Evolutionary conservation across 2,113 vertebrate genomes (phyloP), one percentile per base, ranked within the genome.

Genomic region (Hippoglossus stenolepis): DNA sequence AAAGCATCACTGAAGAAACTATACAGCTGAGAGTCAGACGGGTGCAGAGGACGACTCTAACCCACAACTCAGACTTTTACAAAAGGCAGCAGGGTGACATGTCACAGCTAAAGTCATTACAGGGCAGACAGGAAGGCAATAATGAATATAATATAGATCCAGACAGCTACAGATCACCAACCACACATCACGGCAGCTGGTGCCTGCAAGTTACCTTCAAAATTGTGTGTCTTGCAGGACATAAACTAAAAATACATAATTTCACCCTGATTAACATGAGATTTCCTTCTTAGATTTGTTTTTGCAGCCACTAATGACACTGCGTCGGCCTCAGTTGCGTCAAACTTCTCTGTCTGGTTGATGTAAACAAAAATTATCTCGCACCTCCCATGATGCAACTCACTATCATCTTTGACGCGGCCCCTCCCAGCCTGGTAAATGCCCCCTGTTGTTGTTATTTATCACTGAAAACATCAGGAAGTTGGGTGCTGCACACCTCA

Each of bases 1-100:
- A 49, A 73, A 21, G 28, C 21, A 65, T 74, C 17, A 62, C 24
- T 56, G n/a, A 57, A 57, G 12, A 67, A 9, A 31, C 60, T 59
- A 60, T 14, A 14, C 45, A 47, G 47, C 47, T 54, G 51, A n/a
- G 47, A 51, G 47, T 47, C 45, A 47, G 45, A 47, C 8, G 65
- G 31, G 51, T 18, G 4, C 24, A 24, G 62, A 72, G 65, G 62
- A 61, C 11, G 45, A 60, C 47, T 51, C 47, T 6, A 51, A 51
- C 47, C 47, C 57, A 23, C 18, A 7, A 51, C 18, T 5, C 58
- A 69, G 14, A 47, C 23, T 15, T 17, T 3, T 8, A 31, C 4
- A 35, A 28, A 51, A n/a, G 14, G 20, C 51, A 21, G 62, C 51
- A 43, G 31, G n/a, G 18, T 53, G 40, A 45, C 54, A 61, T 2